Percentiles rank a stretch among this genome's conserved stretches.
These are phyloP conservation scores for Ichneumoninae sp. DNA, from an alignment of 2,888 invertebrate genomes.

Conservation along the genomic window DNA sequence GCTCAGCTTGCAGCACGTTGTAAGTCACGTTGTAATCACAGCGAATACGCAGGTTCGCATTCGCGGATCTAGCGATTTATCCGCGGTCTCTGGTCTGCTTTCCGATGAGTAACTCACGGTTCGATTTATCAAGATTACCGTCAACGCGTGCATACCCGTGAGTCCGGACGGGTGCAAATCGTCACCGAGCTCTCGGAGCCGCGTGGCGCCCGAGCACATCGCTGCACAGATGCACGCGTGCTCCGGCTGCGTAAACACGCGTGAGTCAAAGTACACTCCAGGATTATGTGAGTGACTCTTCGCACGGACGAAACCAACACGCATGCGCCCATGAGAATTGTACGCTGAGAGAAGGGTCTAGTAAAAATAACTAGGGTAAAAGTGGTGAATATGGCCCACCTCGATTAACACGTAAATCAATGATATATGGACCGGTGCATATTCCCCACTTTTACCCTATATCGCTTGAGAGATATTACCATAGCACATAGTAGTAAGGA, in stretches of 20 bases:
- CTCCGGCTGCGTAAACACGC: conserved; percentile 52
- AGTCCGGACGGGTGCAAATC: not conserved
- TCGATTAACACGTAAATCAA: too few species aligned
- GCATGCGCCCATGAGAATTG: not conserved
- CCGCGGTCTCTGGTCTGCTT: not conserved
- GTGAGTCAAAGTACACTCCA: conserved; percentile 57
- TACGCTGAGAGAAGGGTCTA: too few species aligned
- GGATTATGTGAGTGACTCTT: conserved; percentile 17
- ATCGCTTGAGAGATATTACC: too few species aligned
- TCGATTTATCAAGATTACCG: not conserved
- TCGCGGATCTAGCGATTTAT: too few species aligned
- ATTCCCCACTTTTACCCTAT: too few species aligned
- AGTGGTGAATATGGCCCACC: too few species aligned
- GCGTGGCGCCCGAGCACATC: not conserved
- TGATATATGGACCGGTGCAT: too few species aligned
- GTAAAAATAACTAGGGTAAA: too few species aligned
- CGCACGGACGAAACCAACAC: not conserved
- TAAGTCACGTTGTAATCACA: too few species aligned
- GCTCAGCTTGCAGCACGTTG: too few species aligned
- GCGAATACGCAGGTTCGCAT: too few species aligned
- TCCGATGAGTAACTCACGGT: not conserved
- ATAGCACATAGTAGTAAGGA: too few species aligned
- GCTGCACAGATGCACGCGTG: conserved; percentile 24
- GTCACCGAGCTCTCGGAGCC: not conserved
- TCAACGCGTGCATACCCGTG: not conserved